Percentiles rank a stretch among this genome's conserved stretches.
phyloP scores from a whole-genome alignment of 2,888 invertebrate species.

The Callinectes sapidus region DNA sequence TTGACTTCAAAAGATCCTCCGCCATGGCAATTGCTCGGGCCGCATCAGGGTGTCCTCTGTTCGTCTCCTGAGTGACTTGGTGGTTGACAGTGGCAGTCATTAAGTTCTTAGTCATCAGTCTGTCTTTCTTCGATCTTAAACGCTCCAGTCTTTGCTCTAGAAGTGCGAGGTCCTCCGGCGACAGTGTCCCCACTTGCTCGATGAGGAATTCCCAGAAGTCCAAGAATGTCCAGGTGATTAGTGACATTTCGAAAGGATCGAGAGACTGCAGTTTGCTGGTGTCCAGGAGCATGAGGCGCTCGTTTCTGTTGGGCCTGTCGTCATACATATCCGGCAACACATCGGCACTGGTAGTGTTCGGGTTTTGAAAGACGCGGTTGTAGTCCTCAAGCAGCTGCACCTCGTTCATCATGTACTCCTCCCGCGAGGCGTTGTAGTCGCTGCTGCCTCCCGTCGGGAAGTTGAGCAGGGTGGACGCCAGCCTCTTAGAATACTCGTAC shows the following conservation, averaged over 20 bases:
- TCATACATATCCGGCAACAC: slow-evolving; percentile 64
- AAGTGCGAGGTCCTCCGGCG: slow-evolving; percentile 62
- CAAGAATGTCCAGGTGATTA: slow-evolving; percentile 71
- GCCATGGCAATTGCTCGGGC: slow-evolving; percentile 42
- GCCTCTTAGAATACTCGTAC: slow-evolving; percentile 66
- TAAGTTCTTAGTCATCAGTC: slow-evolving; percentile 55
- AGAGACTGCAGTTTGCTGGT: slow-evolving; percentile 63
- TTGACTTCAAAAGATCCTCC: slow-evolving; percentile 39
- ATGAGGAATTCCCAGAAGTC: slow-evolving; percentile 72
- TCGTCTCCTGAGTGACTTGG: slow-evolving; percentile 36
- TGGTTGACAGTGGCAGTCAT: slow-evolving; percentile 60
- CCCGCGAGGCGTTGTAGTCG: slow-evolving; percentile 39
- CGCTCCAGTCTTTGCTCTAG: slow-evolving; percentile 63
- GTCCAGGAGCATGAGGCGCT: slow-evolving; percentile 63
- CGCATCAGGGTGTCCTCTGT: background rate
- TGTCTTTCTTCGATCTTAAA: slow-evolving; percentile 62
- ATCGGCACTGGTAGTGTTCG: slow-evolving; percentile 54
- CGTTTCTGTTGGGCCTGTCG: slow-evolving; percentile 57
- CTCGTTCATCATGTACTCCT: slow-evolving; percentile 60
- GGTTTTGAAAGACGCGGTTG: slow-evolving; percentile 61
- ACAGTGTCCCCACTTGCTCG: slow-evolving; percentile 71
- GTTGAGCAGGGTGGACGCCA: slow-evolving; percentile 63
- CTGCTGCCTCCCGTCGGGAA: slow-evolving; percentile 41
- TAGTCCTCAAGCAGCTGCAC: slow-evolving; percentile 65
- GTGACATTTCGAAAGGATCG: slow-evolving; percentile 69